Evolutionary conservation across 1,140 invertebrate species (phyloP).

Genomic region (Melipona quadrifasciata): DNA sequence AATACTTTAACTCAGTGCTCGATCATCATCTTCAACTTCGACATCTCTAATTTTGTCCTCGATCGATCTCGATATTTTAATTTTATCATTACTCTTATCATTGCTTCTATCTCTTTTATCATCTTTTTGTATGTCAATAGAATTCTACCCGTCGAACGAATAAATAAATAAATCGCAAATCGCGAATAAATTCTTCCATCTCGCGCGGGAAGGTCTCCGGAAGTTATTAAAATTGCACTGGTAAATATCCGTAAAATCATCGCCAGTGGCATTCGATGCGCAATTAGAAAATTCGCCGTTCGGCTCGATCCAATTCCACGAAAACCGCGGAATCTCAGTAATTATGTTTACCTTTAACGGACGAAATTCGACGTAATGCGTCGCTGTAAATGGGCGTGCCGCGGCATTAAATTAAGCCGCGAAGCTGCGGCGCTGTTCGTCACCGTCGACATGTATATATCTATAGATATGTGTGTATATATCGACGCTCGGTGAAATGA

Average conservation of each 20-base stretch:
- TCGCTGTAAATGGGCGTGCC: slow-evolving; percentile 28
- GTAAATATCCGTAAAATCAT: slow-evolving; percentile 22
- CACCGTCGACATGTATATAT: not conserved
- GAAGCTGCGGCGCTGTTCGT: slow-evolving; percentile 5
- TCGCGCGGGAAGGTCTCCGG: too few species aligned
- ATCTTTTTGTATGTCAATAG: too few species aligned
- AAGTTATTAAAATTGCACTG: not conserved
- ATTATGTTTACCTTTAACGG: slow-evolving; percentile 44
- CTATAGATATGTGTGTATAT: not conserved
- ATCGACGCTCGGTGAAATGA: slow-evolving; percentile 17
- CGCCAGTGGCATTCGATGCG: slow-evolving; percentile 35
- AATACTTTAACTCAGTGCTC: too few species aligned
- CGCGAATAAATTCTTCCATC: too few species aligned
- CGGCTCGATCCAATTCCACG: slow-evolving; percentile 40
- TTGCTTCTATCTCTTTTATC: too few species aligned
- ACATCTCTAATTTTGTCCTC: too few species aligned
- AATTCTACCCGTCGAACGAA: too few species aligned
- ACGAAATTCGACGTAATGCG: slow-evolving; percentile 35
- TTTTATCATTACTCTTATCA: too few species aligned
- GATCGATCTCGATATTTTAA: too few species aligned
- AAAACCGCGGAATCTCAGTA: slow-evolving; percentile 33
- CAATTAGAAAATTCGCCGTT: slow-evolving; percentile 41
- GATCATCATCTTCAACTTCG: too few species aligned
- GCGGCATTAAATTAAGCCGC: slow-evolving; percentile 43
- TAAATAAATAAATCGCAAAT: too few species aligned